Evolutionary conservation across 2,113 vertebrate genomes (phyloP).

Genomic region (Pachyramphus minor): DNA sequence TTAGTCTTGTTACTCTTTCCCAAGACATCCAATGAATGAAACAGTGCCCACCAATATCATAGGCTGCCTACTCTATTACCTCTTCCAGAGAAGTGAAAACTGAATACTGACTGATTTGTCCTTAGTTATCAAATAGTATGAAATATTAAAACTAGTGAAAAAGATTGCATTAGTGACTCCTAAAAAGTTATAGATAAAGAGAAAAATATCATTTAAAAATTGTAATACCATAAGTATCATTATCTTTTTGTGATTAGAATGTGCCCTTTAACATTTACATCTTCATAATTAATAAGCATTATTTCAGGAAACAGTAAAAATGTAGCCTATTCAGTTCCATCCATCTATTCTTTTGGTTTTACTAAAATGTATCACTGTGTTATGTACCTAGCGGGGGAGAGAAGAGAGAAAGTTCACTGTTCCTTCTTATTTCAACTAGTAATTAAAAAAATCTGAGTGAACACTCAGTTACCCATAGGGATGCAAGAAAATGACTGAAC

Average conservation of each 20-base stretch:
- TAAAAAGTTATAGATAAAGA: not conserved
- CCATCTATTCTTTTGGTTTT: not conserved
- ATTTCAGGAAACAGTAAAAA: not conserved
- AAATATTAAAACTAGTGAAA: not conserved
- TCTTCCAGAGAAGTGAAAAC: not conserved
- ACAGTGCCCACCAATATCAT: not conserved
- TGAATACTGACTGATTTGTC: not conserved
- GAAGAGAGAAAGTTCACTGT: not conserved
- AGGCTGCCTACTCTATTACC: not conserved
- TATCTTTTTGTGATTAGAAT: not conserved
- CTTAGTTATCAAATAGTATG: not conserved
- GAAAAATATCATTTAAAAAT: not conserved
- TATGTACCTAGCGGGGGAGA: not conserved
- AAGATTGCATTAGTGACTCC: not conserved
- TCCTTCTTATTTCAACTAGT: slow-evolving; percentile 29
- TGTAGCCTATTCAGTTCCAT: not conserved
- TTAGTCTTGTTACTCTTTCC: not conserved
- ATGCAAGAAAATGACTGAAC: slow-evolving; percentile 37
- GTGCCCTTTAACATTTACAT: not conserved
- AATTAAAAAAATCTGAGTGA: slow-evolving; percentile 56
- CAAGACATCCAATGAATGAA: not conserved
- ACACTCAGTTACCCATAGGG: not conserved
- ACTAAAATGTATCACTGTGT: not conserved
- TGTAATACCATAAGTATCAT: accelerated
- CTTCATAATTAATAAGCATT: not conserved